Evolutionary conservation across 30 jellyfish, hydroid and myxozoan species (phyloP).

Genomic region (Euphysa ruthae): DNA sequence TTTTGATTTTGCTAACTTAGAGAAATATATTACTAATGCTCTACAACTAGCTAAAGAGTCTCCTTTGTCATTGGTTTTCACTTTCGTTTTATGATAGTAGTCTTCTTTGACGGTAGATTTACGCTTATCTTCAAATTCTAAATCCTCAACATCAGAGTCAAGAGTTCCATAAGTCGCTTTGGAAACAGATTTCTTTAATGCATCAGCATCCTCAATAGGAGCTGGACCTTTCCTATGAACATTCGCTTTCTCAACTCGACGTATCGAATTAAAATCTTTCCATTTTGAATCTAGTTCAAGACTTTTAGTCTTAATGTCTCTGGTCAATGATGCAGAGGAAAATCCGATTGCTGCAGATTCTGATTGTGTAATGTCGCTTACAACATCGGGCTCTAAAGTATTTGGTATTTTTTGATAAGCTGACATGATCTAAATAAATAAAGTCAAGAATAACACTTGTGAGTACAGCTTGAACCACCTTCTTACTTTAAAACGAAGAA

Average conservation of each 20-base stretch:
- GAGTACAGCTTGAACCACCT: too few relatives aligned
- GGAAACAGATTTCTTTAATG: conserved; percentile 56
- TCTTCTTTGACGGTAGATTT: conserved; percentile 24
- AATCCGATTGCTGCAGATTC: background rate
- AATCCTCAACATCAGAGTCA: conserved; percentile 91
- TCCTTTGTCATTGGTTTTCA: conserved; percentile 43
- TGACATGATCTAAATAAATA: too few relatives aligned
- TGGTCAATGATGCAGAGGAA: background rate
- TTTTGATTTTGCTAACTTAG: conserved; percentile 81
- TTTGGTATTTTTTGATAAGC: conserved; percentile 12
- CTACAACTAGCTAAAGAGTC: conserved; percentile 95
- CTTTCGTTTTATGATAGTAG: conserved; percentile 34
- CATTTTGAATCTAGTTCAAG: conserved; percentile 64
- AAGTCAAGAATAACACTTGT: too few relatives aligned
- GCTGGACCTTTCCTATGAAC: conserved; percentile 96
- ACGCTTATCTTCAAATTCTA: conserved; percentile 81
- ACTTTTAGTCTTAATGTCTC: conserved; percentile 20
- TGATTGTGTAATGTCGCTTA: conserved; percentile 15
- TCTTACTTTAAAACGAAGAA: too few relatives aligned
- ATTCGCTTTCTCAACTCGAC: conserved; percentile 70
- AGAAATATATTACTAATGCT: conserved; percentile 85
- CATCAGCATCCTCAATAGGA: conserved; percentile 91
- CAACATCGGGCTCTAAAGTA: background rate
- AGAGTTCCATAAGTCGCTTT: conserved; percentile 94
- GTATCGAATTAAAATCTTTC: conserved; percentile 71